Evolutionary conservation across 1,140 invertebrate genomes (phyloP).

Genomic region (Zaprionus taronus): DNA sequence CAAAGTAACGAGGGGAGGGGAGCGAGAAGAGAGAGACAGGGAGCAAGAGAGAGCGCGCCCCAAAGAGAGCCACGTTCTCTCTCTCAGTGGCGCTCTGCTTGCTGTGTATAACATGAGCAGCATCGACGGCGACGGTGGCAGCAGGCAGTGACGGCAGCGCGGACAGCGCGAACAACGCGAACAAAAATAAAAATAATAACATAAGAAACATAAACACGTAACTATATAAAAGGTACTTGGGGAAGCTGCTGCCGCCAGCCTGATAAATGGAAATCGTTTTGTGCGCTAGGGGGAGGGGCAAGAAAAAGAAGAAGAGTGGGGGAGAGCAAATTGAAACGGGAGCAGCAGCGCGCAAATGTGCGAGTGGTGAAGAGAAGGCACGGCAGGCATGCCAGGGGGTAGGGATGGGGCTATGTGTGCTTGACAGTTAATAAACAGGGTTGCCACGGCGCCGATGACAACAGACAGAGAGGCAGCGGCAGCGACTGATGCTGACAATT

Average conservation of each 20-base stretch:
- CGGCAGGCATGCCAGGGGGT: too few relatives aligned
- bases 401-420: constrained; percentile 13
- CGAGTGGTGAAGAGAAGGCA: background rate
- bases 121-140: constrained; percentile 41
- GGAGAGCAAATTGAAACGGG: constrained; percentile 24
- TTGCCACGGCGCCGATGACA: constrained; percentile 39
- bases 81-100: constrained; percentile 31
- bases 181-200: constrained; percentile 77
- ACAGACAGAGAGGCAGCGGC: constrained; percentile 29
- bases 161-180: constrained; percentile 45
- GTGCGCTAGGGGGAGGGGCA: constrained; percentile 13
- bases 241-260: constrained; percentile 56
- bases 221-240: constrained; percentile 70
- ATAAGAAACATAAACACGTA: constrained; percentile 78
- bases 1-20: constrained; percentile 60
- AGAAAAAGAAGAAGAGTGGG: background rate
- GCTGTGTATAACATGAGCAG: constrained; percentile 46
- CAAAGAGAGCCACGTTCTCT: constrained; percentile 3
- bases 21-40: background rate
- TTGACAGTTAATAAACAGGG: constrained; percentile 55
- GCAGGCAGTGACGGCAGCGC: constrained; percentile 26
- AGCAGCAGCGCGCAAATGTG: constrained; percentile 35
- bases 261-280: constrained; percentile 61
- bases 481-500: constrained; percentile 51
- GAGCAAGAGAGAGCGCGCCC: constrained; percentile 13